These are phyloP conservation scores for Nannospalax galili DNA, from an alignment of 2,113 vertebrate species.

Conservation along the genomic window DNA sequence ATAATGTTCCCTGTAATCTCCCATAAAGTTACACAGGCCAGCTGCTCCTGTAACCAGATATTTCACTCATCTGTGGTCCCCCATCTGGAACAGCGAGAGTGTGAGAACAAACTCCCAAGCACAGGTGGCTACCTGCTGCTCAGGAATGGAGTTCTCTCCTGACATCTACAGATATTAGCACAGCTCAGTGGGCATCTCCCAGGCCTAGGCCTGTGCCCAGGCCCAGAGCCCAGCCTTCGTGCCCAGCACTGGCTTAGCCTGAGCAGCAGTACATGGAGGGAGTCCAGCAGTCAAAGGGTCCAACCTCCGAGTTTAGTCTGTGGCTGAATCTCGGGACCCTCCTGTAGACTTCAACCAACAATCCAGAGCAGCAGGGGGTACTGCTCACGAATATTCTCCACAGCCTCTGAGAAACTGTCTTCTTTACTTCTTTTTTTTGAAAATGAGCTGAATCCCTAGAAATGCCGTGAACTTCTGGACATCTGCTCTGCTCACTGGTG, in stretches of 20 bases:
- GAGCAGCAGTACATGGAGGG: background rate
- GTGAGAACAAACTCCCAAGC: background rate
- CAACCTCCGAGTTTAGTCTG: rapidly evolving
- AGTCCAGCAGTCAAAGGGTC: too few relatives aligned
- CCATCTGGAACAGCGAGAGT: rapidly evolving
- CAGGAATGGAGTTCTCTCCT: background rate
- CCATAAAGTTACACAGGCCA: conserved; percentile 66
- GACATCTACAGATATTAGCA: background rate
- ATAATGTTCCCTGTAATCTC: conserved; percentile 72
- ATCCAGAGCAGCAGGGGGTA: rapidly evolving
- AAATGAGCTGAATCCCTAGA: background rate
- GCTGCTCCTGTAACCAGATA: conserved; percentile 26
- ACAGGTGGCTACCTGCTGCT: background rate
- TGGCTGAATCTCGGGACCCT: background rate
- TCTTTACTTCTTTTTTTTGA: background rate
- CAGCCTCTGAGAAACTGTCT: background rate
- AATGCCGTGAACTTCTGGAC: background rate
- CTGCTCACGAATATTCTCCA: background rate
- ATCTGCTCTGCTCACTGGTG: background rate
- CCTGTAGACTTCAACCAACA: background rate
- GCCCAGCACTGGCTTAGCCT: background rate
- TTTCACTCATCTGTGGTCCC: background rate
- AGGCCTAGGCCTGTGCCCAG: background rate
- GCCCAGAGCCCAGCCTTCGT: background rate
- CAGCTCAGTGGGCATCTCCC: background rate